A percentile compares a stretch with the other conserved stretches of the same genome.
Conservation (phyloP, 2,113 vertebrate genomes). For the Edolisoma coerulescens region DNA sequence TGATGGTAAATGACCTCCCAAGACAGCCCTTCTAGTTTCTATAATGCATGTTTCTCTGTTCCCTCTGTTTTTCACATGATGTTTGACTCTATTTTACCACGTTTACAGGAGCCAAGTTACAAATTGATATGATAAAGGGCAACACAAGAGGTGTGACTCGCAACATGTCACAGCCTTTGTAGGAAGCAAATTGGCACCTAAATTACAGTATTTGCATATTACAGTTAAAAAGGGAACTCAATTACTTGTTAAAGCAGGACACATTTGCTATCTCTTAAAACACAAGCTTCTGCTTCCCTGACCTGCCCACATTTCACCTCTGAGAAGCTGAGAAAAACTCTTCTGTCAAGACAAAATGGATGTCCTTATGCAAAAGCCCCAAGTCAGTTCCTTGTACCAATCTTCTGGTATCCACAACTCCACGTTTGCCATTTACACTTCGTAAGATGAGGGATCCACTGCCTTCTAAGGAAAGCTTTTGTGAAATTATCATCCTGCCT, state of each 20-base stretch:
- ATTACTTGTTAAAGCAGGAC: not conserved
- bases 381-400: not conserved
- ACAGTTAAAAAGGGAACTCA: not conserved
- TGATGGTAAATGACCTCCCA: not conserved
- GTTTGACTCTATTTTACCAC: not conserved
- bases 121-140: not conserved
- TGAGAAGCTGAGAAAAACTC: not conserved
- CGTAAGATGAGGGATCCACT: not conserved
- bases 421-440: not conserved
- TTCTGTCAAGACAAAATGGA: not conserved
- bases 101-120: not conserved
- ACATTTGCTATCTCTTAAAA: not conserved
- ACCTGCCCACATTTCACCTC: not conserved
- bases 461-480: not conserved
- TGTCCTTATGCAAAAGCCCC: not conserved
- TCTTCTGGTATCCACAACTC: not conserved
- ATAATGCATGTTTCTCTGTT: not conserved
- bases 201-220: not conserved
- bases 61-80: not conserved
- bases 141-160: not conserved
- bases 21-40: not conserved
- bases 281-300: not conserved
- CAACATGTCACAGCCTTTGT: not conserved
- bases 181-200: not conserved
- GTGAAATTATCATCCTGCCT: not conserved